These are phyloP conservation scores for Hydrotaea cyrtoneurina DNA, from an alignment of 2,888 invertebrate genomes.

Conservation along the genomic window DNA sequence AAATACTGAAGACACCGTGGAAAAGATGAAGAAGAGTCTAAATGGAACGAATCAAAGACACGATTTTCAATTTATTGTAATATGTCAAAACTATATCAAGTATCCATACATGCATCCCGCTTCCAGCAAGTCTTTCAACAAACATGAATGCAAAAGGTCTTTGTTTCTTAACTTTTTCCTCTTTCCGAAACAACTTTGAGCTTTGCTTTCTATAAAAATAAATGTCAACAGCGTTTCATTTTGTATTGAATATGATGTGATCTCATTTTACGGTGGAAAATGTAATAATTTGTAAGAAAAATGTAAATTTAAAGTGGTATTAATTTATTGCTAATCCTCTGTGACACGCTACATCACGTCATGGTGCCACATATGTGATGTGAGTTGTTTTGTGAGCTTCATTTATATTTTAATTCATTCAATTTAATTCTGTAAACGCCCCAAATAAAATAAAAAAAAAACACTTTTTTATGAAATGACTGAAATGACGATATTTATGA, in stretches of 20 bases:
- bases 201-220: slow-evolving; percentile 43
- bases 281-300: slow-evolving; percentile 41
- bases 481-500: too few relatives aligned
- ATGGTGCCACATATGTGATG: too few relatives aligned
- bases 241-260: slow-evolving; percentile 19
- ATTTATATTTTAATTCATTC: too few relatives aligned
- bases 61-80: slow-evolving; percentile 49
- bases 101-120: background rate
- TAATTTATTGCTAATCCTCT: slow-evolving; percentile 39
- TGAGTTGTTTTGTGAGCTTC: too few relatives aligned
- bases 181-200: slow-evolving; percentile 13
- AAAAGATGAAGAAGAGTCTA: slow-evolving; percentile 13
- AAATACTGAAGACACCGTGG: background rate
- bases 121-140: slow-evolving; percentile 23
- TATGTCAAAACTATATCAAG: slow-evolving; percentile 50
- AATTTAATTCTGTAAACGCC: too few relatives aligned
- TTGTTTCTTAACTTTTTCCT: slow-evolving; percentile 13
- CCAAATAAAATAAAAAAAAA: too few relatives aligned
- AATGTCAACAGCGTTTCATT: slow-evolving; percentile 26
- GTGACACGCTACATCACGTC: background rate
- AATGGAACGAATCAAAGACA: slow-evolving; percentile 38
- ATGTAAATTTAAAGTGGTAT: slow-evolving; percentile 36
- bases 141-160: slow-evolving; percentile 50
- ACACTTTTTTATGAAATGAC: too few relatives aligned
- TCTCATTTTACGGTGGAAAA: slow-evolving; percentile 40